phyloP scores from a whole-genome alignment of 2,113 vertebrate species.

The Etheostoma spectabile region DNA sequence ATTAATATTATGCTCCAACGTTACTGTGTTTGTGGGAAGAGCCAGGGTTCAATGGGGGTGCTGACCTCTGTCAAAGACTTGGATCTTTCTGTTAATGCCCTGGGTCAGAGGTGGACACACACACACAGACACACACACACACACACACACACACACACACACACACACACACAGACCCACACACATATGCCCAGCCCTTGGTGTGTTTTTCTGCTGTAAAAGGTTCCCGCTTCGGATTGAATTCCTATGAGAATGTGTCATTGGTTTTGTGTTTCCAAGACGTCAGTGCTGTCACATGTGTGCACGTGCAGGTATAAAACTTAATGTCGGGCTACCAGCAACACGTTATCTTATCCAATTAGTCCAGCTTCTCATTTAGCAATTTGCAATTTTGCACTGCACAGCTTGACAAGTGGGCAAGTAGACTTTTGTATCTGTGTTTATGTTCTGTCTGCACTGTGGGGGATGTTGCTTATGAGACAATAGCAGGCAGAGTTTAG shows the following conservation, averaged over 20 bases:
- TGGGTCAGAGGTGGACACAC: slow-evolving; percentile 57
- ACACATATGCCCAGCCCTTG: background rate
- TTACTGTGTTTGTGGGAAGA: slow-evolving; percentile 36
- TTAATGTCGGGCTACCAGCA: background rate
- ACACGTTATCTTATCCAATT: slow-evolving; percentile 5
- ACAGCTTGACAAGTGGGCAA: slow-evolving; percentile 3
- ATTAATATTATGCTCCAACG: slow-evolving; percentile 24
- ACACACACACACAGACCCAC: background rate
- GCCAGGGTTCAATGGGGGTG: slow-evolving; percentile 38
- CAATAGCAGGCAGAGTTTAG: slow-evolving; percentile 30
- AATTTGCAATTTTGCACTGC: background rate
- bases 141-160: slow-evolving; percentile 1
- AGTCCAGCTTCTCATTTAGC: background rate
- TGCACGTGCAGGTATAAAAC: background rate
- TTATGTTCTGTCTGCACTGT: background rate
- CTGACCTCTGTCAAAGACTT: slow-evolving; percentile 53
- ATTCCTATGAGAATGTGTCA: slow-evolving; percentile 48
- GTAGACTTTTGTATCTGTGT: background rate
- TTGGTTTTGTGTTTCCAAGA: slow-evolving; percentile 26
- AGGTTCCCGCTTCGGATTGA: slow-evolving; percentile 32
- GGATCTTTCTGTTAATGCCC: slow-evolving; percentile 48
- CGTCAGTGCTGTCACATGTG: background rate
- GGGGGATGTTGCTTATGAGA: slow-evolving; percentile 3
- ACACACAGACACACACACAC: slow-evolving; percentile 20
- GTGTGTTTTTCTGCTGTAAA: slow-evolving; percentile 40